phyloP scores from a whole-genome alignment of 2,888 invertebrate genomes.

The Troilus luridus region DNA sequence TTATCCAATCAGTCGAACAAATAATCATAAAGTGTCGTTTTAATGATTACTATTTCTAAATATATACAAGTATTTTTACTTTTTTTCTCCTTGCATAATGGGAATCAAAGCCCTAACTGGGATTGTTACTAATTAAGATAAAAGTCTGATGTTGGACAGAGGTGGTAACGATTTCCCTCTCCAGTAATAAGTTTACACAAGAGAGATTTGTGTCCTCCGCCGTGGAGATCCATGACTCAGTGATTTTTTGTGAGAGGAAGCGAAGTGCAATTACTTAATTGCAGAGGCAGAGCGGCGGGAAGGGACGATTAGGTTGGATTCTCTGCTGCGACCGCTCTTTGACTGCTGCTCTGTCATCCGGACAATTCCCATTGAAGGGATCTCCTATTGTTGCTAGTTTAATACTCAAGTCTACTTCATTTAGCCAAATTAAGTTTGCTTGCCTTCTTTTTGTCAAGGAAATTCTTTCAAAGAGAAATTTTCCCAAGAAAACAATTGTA shows the following conservation, averaged over 20 bases:
- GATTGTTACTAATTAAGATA: not conserved
- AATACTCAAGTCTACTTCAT: not conserved
- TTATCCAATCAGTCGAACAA: no score
- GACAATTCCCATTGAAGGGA: slow-evolving; percentile 21
- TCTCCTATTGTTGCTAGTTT: not conserved
- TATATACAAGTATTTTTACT: not conserved
- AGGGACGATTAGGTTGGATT: not conserved
- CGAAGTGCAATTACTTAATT: slow-evolving; percentile 40
- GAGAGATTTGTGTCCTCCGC: slow-evolving; percentile 16
- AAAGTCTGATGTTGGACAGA: not conserved
- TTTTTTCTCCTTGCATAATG: not conserved
- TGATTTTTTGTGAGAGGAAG: slow-evolving; percentile 38
- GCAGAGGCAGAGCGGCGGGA: slow-evolving; percentile 28
- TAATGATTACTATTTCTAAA: not conserved
- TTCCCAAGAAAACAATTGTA: not conserved
- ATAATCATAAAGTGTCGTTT: no score
- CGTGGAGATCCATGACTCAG: slow-evolving; percentile 23
- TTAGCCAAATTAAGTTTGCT: not conserved
- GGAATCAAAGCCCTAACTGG: not conserved
- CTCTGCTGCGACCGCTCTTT: slow-evolving; percentile 21
- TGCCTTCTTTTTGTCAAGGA: not conserved
- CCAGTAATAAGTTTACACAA: slow-evolving; percentile 5
- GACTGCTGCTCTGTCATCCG: slow-evolving; percentile 20
- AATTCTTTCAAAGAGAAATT: not conserved
- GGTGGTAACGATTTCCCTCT: not conserved